phyloP scores from a whole-genome alignment of 2,888 invertebrate species.

The Meiosimyza decipiens region DNA sequence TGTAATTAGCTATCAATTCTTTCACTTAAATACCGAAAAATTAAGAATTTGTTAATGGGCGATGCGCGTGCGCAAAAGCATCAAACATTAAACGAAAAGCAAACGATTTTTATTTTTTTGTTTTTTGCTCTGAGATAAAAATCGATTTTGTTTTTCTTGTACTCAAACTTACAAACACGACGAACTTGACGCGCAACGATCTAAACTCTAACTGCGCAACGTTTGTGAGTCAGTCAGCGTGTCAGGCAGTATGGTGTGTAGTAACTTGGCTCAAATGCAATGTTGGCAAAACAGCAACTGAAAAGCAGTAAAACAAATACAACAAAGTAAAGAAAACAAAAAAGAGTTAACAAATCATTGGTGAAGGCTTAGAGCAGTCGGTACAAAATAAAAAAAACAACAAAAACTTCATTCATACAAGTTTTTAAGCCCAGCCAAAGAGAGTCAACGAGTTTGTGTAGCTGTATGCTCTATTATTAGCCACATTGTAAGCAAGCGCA shows the following conservation, averaged over 20 bases:
- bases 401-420: conserved; percentile 16
- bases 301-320: background rate
- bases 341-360: background rate
- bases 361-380: background rate
- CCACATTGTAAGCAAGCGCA: background rate
- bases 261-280: conserved; percentile 46
- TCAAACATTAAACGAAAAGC: background rate
- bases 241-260: conserved; percentile 17
- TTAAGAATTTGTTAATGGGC: background rate
- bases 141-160: conserved; percentile 18
- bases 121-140: conserved; percentile 10
- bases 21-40: conserved; percentile 10
- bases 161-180: conserved; percentile 19
- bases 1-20: background rate
- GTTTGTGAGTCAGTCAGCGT: conserved; percentile 30
- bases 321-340: background rate
- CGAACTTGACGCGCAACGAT: conserved; percentile 45
- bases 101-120: conserved; percentile 1
- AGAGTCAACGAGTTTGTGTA: background rate
- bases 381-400: background rate
- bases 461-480: background rate
- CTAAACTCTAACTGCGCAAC: conserved; percentile 48
- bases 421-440: background rate
- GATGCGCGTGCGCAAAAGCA: conserved; percentile 10
- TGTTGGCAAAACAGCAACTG: conserved; percentile 16